A percentile compares a stretch with the other conserved stretches of the same genome.
phyloP scores from a whole-genome alignment of 2,113 vertebrate genomes.

The Hemicordylus capensis region DNA sequence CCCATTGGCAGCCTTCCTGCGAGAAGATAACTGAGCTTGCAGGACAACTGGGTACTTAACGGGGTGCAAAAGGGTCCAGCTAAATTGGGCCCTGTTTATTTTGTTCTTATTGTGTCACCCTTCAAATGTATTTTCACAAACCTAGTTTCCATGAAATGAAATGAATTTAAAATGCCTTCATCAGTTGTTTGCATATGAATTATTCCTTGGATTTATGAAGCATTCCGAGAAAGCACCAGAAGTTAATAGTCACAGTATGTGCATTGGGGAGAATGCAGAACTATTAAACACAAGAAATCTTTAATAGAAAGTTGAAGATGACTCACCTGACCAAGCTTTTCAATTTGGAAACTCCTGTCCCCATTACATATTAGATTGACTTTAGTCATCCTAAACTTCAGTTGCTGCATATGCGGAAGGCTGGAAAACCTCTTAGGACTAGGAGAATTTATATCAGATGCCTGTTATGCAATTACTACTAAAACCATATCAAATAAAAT shows the following conservation, averaged over 20 bases:
- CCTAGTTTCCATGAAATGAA: neutral
- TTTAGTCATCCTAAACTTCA: neutral
- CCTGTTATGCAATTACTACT: slow-evolving; percentile 37
- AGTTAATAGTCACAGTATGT: neutral
- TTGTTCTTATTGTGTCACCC: neutral
- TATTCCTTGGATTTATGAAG: neutral
- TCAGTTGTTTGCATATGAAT: neutral
- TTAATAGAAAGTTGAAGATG: neutral
- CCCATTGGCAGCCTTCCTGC: neutral
- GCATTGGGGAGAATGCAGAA: neutral
- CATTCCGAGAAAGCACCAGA: neutral
- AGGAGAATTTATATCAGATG: slow-evolving; percentile 26
- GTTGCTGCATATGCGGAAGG: slow-evolving; percentile 28
- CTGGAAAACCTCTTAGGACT: slow-evolving; percentile 27
- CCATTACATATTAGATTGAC: neutral
- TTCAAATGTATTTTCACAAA: neutral
- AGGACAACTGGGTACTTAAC: neutral
- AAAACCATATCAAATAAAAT: no score
- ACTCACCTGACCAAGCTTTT: slow-evolving; percentile 1
- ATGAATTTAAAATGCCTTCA: neutral
- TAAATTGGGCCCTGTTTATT: no score
- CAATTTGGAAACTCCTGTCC: neutral
- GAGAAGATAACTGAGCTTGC: neutral
- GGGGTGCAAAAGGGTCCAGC: neutral
- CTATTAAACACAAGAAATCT: neutral